Percentiles rank a stretch among this genome's conserved stretches.
Conservation (phyloP, 2,797 vertebrate species). For the Tangara arthus region DNA sequence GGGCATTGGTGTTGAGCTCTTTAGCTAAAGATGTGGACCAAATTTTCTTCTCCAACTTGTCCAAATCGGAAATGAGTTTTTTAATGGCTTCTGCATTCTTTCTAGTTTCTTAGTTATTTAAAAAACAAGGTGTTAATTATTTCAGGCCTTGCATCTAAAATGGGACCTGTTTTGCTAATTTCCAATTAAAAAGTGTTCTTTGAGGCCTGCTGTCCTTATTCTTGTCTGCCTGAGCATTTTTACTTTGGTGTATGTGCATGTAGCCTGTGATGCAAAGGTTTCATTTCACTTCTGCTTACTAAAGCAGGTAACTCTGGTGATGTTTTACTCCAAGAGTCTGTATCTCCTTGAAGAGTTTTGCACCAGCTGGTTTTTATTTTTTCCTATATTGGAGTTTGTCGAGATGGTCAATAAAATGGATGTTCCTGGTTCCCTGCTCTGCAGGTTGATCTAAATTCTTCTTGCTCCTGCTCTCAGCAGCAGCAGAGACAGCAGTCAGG, state of each 20-base stretch:
- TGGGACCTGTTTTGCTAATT: not conserved
- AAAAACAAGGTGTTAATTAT: not conserved
- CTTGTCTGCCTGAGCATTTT: not conserved
- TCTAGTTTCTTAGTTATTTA: not conserved
- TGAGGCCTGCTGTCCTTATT: constrained; percentile 3
- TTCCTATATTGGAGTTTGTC: not conserved
- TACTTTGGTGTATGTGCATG: not conserved
- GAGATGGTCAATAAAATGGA: not conserved
- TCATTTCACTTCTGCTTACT: not conserved
- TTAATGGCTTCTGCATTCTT: not conserved
- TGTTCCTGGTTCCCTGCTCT: not conserved
- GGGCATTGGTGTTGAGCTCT: not conserved
- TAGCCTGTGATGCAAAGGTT: not conserved
- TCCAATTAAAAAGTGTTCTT: constrained; percentile 38
- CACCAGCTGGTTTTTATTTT: not conserved
- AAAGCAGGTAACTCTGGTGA: not conserved
- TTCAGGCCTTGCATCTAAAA: not conserved
- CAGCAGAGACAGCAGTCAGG: fast-evolving
- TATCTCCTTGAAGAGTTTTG: not conserved
- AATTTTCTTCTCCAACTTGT: not conserved
- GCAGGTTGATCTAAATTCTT: not conserved
- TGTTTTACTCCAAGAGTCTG: not conserved
- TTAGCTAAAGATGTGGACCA: not conserved
- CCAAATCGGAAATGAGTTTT: not conserved
- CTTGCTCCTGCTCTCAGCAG: not conserved